phyloP scores from a whole-genome alignment of 2,797 vertebrate species.

The Esox masquinongy region DNA sequence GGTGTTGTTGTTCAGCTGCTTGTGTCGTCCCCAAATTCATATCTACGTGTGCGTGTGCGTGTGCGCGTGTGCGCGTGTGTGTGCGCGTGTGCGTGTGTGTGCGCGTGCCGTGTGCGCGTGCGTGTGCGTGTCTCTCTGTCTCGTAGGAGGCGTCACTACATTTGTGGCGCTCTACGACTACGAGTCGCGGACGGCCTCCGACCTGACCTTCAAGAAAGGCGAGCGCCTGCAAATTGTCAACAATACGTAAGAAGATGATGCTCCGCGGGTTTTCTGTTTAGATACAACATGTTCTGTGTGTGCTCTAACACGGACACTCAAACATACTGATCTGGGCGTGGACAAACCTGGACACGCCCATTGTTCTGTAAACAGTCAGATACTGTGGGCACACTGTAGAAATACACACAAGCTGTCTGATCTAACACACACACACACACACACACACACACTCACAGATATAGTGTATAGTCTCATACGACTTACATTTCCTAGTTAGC shows the following conservation, averaged over 20 bases:
- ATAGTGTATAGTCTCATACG: no score
- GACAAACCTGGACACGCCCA: background rate
- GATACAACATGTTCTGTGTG: slow-evolving; percentile 2
- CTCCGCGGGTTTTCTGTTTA: slow-evolving; percentile 8
- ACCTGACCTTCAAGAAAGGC: slow-evolving; percentile 95
- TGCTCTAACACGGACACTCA: background rate
- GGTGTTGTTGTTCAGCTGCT: background rate
- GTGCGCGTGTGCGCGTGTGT: slow-evolving; percentile 8
- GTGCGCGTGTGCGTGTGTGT: slow-evolving; percentile 26
- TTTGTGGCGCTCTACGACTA: slow-evolving; percentile 98
- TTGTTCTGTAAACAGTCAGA: background rate
- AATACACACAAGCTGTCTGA: no score
- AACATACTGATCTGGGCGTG: slow-evolving; percentile 1
- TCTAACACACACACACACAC: background rate
- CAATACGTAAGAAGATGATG: slow-evolving; percentile 89
- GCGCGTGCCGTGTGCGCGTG: slow-evolving; percentile 3
- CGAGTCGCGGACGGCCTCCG: slow-evolving; percentile 91
- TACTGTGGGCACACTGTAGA: background rate
- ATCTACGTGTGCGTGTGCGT: slow-evolving; percentile 11
- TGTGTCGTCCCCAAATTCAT: no score
- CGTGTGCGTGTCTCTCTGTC: slow-evolving; percentile 29
- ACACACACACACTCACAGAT: background rate
- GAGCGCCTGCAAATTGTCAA: slow-evolving; percentile 96
- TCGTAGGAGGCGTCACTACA: slow-evolving; percentile 91
- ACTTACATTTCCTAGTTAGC: background rate